Percentiles rank a stretch among this genome's conserved stretches.
phyloP scores from a whole-genome alignment of 2,113 vertebrate genomes.

The Caretta caretta region DNA sequence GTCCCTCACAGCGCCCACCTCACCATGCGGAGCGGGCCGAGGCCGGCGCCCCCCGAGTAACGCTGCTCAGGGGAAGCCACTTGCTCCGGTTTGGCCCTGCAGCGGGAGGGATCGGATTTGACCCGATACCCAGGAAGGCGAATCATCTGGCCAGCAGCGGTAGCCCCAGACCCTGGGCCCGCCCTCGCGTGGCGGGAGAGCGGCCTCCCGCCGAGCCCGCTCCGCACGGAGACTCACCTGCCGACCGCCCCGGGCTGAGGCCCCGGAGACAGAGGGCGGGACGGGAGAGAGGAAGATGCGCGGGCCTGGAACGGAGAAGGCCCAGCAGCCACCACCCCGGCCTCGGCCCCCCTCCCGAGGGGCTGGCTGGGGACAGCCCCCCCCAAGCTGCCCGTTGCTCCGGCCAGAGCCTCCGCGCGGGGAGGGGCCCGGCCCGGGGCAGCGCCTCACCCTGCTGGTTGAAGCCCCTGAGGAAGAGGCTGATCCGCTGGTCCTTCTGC shows the following conservation, averaged over 20 bases:
- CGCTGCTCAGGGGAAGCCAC: too few relatives aligned
- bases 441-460: conserved; percentile 81
- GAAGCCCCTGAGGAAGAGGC: conserved; percentile 85
- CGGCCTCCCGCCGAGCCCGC: background rate
- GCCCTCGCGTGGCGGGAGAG: too few relatives aligned
- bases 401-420: rapidly evolving
- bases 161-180: background rate
- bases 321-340: too few relatives aligned
- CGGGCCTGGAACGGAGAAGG: too few relatives aligned
- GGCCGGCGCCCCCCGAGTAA: too few relatives aligned
- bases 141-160: background rate
- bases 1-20: too few relatives aligned
- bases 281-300: too few relatives aligned
- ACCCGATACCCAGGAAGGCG: too few relatives aligned
- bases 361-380: background rate
- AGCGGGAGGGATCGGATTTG: rapidly evolving
- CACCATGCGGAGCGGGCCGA: too few relatives aligned
- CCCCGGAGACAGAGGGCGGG: too few relatives aligned
- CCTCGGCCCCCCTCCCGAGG: background rate
- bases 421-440: rapidly evolving
- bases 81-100: too few relatives aligned
- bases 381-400: background rate
- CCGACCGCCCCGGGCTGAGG: background rate
- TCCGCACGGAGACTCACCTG: background rate
- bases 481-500: conserved; percentile 67